Evolutionary conservation across 1,140 invertebrate genomes (phyloP), one percentile per base, ranked within the genome.

Genomic region (Pachypsylla venusta): DNA sequence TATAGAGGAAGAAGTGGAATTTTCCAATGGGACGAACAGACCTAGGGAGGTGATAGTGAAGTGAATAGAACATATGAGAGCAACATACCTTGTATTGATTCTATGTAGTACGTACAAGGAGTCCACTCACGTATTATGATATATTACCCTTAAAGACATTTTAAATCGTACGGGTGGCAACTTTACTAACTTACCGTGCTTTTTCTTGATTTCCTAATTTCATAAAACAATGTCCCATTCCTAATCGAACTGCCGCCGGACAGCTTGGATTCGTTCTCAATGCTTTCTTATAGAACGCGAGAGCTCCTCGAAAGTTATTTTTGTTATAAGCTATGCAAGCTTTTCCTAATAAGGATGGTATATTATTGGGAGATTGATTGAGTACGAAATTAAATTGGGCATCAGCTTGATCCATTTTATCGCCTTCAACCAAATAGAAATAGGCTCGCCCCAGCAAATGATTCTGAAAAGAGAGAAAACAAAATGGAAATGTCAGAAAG

Each of bases 401-500:
- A 80, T 99, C 96, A 12, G 97, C 97, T 75, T 99, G 95, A 59
- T 99, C 95, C 89, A 98, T 93, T 77, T 99, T 99, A 68, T 98
- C 95, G 12, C 95, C 94, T 76, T 99, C 95, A 19, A 98, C 76
- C 2, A 99, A 74, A 70, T 93, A 99, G 68, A 98, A 98, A 70
- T 98, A 99, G 12, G 97, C 97, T 68, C 96, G 74, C 1, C 95
- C 95, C 61, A 99, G 77, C 61, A 99, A 80, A 81, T 99, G 96
- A 71, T 96, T 96, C 81, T 91, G 59, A 13, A 72, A 69, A 60
- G 63, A 40, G 25, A 63, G 69, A 71, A 66, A 57, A 63, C 26
- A 22, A 28, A 54, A 54, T 25, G 22, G 26, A 59, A 60, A 59
- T 56, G 14, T 42, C 58, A 48, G n/a, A n/a, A n/a, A n/a, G n/a